Conservation (phyloP, 2,113 vertebrate genomes). For the Protobothrops mucrosquamatus region DNA sequence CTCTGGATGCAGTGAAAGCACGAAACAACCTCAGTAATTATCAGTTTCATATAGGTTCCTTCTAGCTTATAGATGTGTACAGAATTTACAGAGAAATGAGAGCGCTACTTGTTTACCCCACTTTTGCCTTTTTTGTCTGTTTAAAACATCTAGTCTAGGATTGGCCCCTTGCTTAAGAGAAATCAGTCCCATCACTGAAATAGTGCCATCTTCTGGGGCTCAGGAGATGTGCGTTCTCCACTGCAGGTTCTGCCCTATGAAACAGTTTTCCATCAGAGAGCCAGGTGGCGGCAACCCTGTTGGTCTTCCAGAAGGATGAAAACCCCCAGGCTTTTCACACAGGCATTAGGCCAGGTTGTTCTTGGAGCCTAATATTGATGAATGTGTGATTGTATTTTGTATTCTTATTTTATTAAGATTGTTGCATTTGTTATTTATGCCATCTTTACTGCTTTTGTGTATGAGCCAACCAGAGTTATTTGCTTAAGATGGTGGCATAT, state of each 20-base stretch:
- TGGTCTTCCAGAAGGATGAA: neutral
- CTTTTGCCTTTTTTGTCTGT: neutral
- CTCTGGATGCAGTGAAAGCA: neutral
- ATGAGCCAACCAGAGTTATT: neutral
- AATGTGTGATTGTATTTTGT: neutral
- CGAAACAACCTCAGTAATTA: neutral
- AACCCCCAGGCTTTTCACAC: neutral
- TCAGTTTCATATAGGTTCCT: neutral
- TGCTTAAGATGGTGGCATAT: neutral
- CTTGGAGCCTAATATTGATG: neutral
- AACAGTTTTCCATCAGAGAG: neutral
- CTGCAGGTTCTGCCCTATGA: neutral
- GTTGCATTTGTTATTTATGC: neutral
- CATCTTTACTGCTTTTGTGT: neutral
- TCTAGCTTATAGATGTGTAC: neutral
- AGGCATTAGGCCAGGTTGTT: neutral
- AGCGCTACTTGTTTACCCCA: neutral
- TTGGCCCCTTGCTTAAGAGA: neutral
- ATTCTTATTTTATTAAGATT: neutral
- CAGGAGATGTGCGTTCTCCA: neutral
- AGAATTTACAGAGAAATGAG: neutral
- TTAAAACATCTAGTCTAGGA: neutral
- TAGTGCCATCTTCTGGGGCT: neutral
- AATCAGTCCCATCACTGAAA: neutral
- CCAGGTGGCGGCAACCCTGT: neutral